Conservation (phyloP, 2,888 invertebrate genomes). For the Rotaria sp. region DNA sequence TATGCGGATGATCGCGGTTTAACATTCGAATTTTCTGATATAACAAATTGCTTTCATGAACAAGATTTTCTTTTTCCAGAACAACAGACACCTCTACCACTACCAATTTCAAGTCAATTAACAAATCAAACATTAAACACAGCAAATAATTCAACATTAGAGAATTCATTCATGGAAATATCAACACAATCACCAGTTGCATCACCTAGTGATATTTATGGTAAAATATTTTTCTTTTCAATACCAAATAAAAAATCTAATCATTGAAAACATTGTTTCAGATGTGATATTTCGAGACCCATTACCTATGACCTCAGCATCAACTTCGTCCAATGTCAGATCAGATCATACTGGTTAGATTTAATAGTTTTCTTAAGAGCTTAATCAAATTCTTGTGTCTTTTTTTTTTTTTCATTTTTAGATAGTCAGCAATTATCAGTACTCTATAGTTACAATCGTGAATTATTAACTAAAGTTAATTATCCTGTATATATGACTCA, state of each 20-base stretch:
- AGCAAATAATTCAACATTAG: neutral
- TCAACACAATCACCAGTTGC: neutral
- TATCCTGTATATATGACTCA: slow-evolving; percentile 14
- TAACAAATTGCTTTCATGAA: neutral
- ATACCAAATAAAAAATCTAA: neutral
- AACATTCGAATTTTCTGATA: neutral
- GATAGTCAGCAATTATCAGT: neutral
- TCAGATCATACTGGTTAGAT: neutral
- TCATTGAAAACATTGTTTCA: neutral
- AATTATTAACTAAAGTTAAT: neutral
- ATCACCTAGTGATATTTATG: neutral
- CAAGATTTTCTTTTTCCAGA: neutral
- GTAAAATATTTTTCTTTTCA: neutral
- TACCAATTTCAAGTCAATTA: neutral
- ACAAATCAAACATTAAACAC: neutral
- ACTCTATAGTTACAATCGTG: neutral
- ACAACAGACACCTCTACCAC: neutral
- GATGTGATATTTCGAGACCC: neutral
- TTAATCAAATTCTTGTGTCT: too few relatives aligned
- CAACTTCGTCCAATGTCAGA: neutral
- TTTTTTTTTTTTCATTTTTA: neutral
- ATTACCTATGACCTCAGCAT: neutral
- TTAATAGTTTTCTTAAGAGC: too few relatives aligned
- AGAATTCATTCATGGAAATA: neutral
- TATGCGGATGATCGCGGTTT: neutral